Evolutionary conservation across 2,113 vertebrate species (phyloP).

Genomic region (Tringa solitaria): DNA sequence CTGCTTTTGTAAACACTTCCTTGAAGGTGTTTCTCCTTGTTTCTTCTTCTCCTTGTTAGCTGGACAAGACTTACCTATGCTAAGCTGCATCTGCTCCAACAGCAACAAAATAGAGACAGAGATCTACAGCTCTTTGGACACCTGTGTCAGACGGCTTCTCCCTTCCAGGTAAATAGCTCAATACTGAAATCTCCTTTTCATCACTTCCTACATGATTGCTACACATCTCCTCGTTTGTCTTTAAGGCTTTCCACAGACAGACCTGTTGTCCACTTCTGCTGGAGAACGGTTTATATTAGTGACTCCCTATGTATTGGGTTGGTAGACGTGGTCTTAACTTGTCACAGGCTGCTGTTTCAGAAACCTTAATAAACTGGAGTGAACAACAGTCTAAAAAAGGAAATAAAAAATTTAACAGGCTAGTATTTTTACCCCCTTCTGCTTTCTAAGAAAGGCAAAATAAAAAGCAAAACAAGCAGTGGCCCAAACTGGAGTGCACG

Average conservation of each 20-base stretch:
- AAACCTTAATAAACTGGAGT: constrained; percentile 56
- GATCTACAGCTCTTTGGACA: not conserved
- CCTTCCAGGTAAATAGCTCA: not conserved
- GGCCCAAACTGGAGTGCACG: not conserved
- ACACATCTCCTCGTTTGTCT: not conserved
- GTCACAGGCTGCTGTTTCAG: constrained; percentile 26
- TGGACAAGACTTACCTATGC: not conserved
- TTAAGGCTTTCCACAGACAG: not conserved
- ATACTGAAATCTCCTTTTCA: not conserved
- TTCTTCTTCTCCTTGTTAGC: not conserved
- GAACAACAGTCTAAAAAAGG: constrained; percentile 27
- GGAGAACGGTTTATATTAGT: not conserved
- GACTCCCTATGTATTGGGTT: not conserved
- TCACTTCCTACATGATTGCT: not conserved
- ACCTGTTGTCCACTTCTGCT: not conserved
- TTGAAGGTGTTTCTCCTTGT: not conserved
- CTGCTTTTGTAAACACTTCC: not conserved
- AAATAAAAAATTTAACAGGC: constrained; percentile 54
- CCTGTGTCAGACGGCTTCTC: not conserved
- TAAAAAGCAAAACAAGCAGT: constrained; percentile 59
- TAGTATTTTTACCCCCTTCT: constrained; percentile 52
- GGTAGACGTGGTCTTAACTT: not conserved
- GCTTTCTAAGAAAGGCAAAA: constrained; percentile 71
- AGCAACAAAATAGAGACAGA: not conserved
- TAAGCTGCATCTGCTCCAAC: not conserved